phyloP scores from a whole-genome alignment of 2,797 vertebrate species.

The Helicolenus hilgendorfi region DNA sequence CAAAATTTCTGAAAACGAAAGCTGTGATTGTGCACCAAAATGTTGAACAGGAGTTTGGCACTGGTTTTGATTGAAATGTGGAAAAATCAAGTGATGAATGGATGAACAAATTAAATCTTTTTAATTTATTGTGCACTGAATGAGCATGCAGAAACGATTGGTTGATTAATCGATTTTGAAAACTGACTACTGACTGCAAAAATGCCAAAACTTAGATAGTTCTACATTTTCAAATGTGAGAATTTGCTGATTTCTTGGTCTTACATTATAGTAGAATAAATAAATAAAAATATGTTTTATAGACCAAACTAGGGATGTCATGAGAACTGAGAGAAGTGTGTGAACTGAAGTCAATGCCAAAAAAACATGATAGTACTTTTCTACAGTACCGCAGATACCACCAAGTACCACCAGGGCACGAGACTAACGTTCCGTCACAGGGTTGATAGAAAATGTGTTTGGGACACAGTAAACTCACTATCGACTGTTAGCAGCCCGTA shows the following conservation, averaged over 20 bases:
- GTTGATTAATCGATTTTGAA: background rate
- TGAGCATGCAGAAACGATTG: background rate
- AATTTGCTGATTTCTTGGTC: background rate
- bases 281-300: background rate
- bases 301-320: background rate
- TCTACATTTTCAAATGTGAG: background rate
- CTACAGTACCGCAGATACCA: too few relatives aligned
- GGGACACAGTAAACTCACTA: too few relatives aligned
- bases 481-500: too few relatives aligned
- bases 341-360: too few relatives aligned
- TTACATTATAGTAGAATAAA: background rate
- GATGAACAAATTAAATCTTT: background rate
- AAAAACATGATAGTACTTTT: too few relatives aligned
- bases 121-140: background rate
- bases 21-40: background rate
- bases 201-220: background rate
- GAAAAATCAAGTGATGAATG: background rate
- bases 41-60: background rate
- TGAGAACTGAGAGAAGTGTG: too few relatives aligned
- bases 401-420: too few relatives aligned
- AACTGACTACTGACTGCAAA: background rate
- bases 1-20: background rate
- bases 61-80: conserved; percentile 3
- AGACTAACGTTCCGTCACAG: too few relatives aligned
- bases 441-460: too few relatives aligned